Percentiles rank a stretch among this genome's conserved stretches.
Conservation (phyloP, 2,888 invertebrate genomes). For the Nephrotoma guestfalica region DNA sequence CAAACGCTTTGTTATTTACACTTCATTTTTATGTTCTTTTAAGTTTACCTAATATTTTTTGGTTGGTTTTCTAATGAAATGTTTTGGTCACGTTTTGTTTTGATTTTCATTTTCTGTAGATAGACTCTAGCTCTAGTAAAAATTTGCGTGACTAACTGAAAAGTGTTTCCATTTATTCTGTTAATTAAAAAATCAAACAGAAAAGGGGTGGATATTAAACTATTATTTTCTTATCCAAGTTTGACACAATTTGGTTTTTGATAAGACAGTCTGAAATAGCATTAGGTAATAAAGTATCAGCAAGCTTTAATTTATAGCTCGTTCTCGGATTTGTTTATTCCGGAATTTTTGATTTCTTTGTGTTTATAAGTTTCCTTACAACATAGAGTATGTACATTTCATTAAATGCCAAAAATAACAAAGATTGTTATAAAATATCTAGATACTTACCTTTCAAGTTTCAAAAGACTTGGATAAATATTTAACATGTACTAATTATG, state of each 20-base stretch:
- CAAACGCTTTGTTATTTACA: background rate
- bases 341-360: background rate
- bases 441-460: too few relatives aligned
- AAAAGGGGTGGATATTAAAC: background rate
- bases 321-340: background rate
- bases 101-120: background rate
- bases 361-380: too few relatives aligned
- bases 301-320: background rate
- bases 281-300: background rate
- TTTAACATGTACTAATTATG: too few relatives aligned
- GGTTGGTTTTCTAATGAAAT: constrained; percentile 1
- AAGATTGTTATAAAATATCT: too few relatives aligned
- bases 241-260: background rate
- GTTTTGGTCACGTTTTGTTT: background rate
- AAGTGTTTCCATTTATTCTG: background rate
- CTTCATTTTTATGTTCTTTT: constrained; percentile 1
- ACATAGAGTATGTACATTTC: too few relatives aligned
- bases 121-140: background rate
- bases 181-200: background rate
- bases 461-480: too few relatives aligned
- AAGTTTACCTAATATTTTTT: background rate
- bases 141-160: background rate
- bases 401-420: too few relatives aligned
- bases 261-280: background rate
- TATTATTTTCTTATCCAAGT: background rate